These are phyloP conservation scores for Denticeps clupeoides DNA, from an alignment of 2,797 vertebrate genomes.

Conservation along the genomic window DNA sequence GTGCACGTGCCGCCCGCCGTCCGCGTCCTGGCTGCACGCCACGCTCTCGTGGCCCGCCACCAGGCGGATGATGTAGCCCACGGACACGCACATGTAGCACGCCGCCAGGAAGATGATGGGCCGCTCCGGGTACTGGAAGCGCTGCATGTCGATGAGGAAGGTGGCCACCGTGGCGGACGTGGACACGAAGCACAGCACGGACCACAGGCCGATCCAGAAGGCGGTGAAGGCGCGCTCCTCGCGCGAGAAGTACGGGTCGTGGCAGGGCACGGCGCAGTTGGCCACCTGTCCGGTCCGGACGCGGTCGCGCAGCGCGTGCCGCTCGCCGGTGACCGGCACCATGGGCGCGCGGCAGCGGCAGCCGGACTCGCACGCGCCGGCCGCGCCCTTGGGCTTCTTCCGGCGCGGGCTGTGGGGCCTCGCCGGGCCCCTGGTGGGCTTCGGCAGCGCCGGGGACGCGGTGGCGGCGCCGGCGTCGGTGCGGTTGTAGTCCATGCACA, in stretches of 20 bases:
- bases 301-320: constrained; percentile 71
- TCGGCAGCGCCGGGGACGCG: constrained; percentile 45
- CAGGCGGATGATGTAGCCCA: constrained; percentile 76
- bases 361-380: constrained; percentile 60
- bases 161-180: constrained; percentile 81
- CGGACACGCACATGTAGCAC: constrained; percentile 82
- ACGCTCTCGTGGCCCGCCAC: constrained; percentile 80
- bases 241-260: constrained; percentile 75
- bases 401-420: constrained; percentile 51
- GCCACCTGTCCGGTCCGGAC: constrained; percentile 72
- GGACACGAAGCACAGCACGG: constrained; percentile 80
- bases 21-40: constrained; percentile 65
- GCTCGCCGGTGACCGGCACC: constrained; percentile 66
- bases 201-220: constrained; percentile 87
- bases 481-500: constrained; percentile 92
- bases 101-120: constrained; percentile 84
- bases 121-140: constrained; percentile 85
- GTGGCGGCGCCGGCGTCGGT: constrained; percentile 71
- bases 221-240: constrained; percentile 78
- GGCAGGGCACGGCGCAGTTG: constrained; percentile 81
- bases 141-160: constrained; percentile 82
- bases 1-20: constrained; percentile 63
- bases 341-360: constrained; percentile 78
- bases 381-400: constrained; percentile 45
- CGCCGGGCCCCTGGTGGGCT: constrained; percentile 56